Evolutionary conservation across 2,113 vertebrate genomes (phyloP).

Genomic region (Picathartes gymnocephalus): DNA sequence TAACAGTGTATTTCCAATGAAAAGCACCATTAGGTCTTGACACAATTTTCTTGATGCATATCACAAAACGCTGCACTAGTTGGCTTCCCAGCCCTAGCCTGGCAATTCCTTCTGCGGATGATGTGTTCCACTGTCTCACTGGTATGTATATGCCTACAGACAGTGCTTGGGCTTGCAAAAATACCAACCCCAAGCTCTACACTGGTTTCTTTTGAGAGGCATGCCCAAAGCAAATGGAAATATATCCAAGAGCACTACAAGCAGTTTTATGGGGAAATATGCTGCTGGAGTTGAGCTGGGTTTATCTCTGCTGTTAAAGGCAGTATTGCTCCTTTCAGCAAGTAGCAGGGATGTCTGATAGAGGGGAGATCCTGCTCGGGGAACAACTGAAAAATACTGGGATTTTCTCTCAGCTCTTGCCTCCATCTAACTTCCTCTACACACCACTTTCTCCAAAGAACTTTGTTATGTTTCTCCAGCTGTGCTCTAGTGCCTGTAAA

Average conservation of each 20-base stretch:
- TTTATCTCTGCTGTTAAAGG: neutral
- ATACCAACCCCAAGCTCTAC: neutral
- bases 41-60: neutral
- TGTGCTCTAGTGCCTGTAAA: neutral
- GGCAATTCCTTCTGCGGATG: neutral
- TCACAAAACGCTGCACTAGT: neutral
- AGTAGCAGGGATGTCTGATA: neutral
- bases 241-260: neutral
- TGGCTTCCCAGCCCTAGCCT: neutral
- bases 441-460: neutral
- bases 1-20: neutral
- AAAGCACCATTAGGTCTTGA: neutral
- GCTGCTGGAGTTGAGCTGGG: neutral
- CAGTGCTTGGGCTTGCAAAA: neutral
- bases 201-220: neutral
- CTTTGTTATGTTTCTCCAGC: neutral
- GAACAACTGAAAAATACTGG: neutral
- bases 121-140: neutral
- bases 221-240: neutral
- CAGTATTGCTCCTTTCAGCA: neutral
- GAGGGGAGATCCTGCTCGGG: neutral
- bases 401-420: neutral
- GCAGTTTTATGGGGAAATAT: neutral
- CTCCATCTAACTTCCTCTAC: neutral
- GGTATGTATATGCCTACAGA: fast-evolving